These are phyloP conservation scores for Xylocampa areola DNA, from an alignment of 2,888 invertebrate genomes.

Conservation along the genomic window DNA sequence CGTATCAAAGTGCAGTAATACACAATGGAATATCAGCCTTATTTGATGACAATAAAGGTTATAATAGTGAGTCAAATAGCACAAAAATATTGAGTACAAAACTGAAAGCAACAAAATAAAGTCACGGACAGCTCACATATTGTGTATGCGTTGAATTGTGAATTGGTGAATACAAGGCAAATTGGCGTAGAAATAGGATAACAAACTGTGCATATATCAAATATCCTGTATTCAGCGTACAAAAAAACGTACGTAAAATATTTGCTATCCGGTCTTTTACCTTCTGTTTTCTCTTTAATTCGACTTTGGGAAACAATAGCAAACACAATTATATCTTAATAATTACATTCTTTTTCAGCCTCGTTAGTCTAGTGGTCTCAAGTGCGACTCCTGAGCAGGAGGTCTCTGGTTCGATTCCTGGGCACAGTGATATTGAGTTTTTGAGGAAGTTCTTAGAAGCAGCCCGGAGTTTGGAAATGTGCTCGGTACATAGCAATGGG, in stretches of 20 bases:
- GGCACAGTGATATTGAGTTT: too few relatives aligned
- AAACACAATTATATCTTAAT: too few relatives aligned
- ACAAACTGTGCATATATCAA: slow-evolving; percentile 32
- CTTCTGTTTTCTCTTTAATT: neutral
- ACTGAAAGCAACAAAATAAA: slow-evolving; percentile 45
- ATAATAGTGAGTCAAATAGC: neutral
- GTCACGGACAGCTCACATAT: slow-evolving; percentile 45
- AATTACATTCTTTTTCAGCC: too few relatives aligned
- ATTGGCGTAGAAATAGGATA: slow-evolving; percentile 41
- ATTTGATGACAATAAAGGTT: neutral
- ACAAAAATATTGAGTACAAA: slow-evolving; percentile 36
- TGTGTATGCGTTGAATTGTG: slow-evolving; percentile 53
- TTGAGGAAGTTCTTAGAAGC: too few relatives aligned
- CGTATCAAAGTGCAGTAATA: neutral
- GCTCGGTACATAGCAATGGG: too few relatives aligned
- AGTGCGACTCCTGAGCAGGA: too few relatives aligned
- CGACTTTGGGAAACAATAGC: too few relatives aligned
- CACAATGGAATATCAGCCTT: slow-evolving; percentile 3
- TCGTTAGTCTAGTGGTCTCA: too few relatives aligned
- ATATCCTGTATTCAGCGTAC: slow-evolving; percentile 17
- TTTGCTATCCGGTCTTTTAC: neutral
- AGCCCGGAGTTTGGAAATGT: too few relatives aligned
- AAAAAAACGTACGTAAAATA: slow-evolving; percentile 3
- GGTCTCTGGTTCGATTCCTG: too few relatives aligned
- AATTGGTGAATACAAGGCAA: slow-evolving; percentile 47